A percentile compares a stretch with the other conserved stretches of the same genome.
These are phyloP conservation scores for Epizoanthus fatuus DNA, from an alignment of 92 coral and sea anemone species.

Conservation along the genomic window DNA sequence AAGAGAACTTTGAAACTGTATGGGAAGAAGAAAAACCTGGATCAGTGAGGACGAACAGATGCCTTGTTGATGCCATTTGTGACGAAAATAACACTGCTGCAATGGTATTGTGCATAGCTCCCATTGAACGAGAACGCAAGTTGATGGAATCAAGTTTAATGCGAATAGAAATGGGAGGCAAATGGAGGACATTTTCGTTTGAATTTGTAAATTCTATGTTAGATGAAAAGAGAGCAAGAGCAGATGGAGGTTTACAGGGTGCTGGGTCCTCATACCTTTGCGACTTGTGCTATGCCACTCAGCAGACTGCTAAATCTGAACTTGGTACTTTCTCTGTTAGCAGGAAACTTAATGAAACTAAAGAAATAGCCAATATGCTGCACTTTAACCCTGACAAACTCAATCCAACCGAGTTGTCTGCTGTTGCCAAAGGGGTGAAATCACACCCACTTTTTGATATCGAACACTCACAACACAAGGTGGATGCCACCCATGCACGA, in stretches of 20 bases:
- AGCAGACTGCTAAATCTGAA: slow-evolving; percentile 46
- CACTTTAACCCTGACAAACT: slow-evolving; percentile 38
- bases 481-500: slow-evolving; percentile 54
- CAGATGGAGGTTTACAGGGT: slow-evolving; percentile 62
- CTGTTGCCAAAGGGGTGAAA: slow-evolving; percentile 40
- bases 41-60: slow-evolving; percentile 42
- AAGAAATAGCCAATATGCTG: slow-evolving; percentile 32
- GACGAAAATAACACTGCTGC: slow-evolving; percentile 52
- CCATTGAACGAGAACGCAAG: slow-evolving; percentile 44
- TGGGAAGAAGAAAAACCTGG: slow-evolving; percentile 53
- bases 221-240: slow-evolving; percentile 49
- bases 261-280: slow-evolving; percentile 46
- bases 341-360: slow-evolving; percentile 45
- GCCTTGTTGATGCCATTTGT: slow-evolving; percentile 44
- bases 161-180: slow-evolving; percentile 30
- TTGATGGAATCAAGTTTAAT: slow-evolving; percentile 4
- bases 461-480: slow-evolving; percentile 38
- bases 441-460: slow-evolving; percentile 32
- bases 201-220: slow-evolving; percentile 50
- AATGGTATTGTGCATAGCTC: slow-evolving; percentile 41
- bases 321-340: slow-evolving; percentile 38
- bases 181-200: slow-evolving; percentile 44
- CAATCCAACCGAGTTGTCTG: slow-evolving; percentile 40
- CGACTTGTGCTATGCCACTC: slow-evolving; percentile 63
- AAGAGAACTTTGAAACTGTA: slow-evolving; percentile 28